Evolutionary conservation across 2,797 vertebrate genomes (phyloP), one percentile per base, ranked within the genome.

Genomic region (Scolopax rusticola): DNA sequence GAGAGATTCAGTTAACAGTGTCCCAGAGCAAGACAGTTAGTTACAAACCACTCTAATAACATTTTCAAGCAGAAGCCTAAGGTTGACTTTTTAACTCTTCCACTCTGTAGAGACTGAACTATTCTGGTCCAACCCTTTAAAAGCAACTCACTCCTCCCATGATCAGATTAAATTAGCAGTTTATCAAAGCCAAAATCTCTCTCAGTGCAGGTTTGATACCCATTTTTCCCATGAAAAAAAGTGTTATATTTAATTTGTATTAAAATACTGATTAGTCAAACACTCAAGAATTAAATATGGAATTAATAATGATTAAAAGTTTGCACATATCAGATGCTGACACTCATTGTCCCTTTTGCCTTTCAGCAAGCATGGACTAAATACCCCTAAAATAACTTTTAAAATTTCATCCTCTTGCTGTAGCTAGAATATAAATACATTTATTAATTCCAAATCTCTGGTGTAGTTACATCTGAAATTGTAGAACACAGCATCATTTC

Each of bases 41-140:
- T 70, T 87, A 77, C 43, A 92, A 90, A 59, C 43, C 67, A 54
- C 10, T 57, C 24, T 12, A 79, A 84, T 18, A 73, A 90, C 85
- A 78, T 50, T 75, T 86, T 75, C 33, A 59, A 53, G 27, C 15
- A 41, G 21, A 77, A 76, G 8, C 23, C 18, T 80, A 57, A 83
- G 25, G 28, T 78, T 87, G 47, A 45, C 18, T 89, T 84, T 82
- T 50, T 82, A 75, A 56, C 13, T 47, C 5, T 74, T 57, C 30
- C 19, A 50, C 33, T 20, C 27, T 53, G 19, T 53, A 50, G 21
- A 41, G 23, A 61, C 12, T 6, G 12, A 86, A 41, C 6, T 68
- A 20, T 83, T 87, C 20, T 40, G 16, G 16, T 38, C n/a, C 17
- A 75, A 47, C 5, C 13, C 11, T 63, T 78, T 76, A 83, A 84